Evolutionary conservation across 2,113 vertebrate species (phyloP).

Genomic region (Gila orcuttii): DNA sequence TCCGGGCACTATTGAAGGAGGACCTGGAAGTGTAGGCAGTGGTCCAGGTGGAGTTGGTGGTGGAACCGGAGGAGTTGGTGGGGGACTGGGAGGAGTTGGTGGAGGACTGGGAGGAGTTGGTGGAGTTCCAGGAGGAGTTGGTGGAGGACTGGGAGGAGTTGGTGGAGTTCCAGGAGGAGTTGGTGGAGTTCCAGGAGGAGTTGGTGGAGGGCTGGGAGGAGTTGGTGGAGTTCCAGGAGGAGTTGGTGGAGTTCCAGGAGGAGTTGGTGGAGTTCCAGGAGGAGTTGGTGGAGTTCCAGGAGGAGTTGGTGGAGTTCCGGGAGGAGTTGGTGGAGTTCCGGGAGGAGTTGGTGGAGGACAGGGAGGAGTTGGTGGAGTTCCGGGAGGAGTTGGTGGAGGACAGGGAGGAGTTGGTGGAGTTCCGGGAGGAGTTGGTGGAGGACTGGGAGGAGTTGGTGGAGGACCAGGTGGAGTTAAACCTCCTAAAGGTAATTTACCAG

Average conservation of each 20-base stretch:
- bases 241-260: constrained; percentile 33
- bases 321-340: constrained; percentile 35
- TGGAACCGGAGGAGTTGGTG: not conserved
- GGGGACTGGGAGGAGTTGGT: constrained; percentile 38
- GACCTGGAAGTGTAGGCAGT: constrained; percentile 33
- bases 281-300: constrained; percentile 48
- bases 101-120: constrained; percentile 43
- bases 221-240: constrained; percentile 38
- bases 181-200: constrained; percentile 47
- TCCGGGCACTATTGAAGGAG: constrained; percentile 52
- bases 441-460: constrained; percentile 45
- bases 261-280: constrained; percentile 37
- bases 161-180: not conserved
- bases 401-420: not conserved
- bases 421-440: constrained; percentile 32
- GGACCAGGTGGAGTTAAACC: constrained; percentile 49
- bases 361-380: not conserved
- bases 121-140: constrained; percentile 42
- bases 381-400: not conserved
- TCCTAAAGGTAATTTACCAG: constrained; percentile 48
- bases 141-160: constrained; percentile 36
- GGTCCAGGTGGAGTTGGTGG: constrained; percentile 55
- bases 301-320: constrained; percentile 40
- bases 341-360: constrained; percentile 48
- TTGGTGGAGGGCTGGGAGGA: constrained; percentile 45